Conservation (phyloP, 2,797 vertebrate species). For the Alauda arvensis region DNA sequence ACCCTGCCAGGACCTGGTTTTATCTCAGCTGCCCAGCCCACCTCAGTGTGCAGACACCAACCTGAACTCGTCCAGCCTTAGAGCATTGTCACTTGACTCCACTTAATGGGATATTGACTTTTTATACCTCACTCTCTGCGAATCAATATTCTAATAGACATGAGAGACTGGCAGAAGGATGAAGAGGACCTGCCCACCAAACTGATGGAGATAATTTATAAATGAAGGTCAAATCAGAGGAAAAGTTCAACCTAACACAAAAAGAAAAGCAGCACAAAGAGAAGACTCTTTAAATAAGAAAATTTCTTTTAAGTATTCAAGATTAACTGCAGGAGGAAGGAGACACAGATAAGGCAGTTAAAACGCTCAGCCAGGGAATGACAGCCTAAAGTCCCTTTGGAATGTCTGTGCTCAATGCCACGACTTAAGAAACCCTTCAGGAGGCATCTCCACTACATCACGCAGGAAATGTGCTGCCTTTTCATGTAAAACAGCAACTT, state of each 20-base stretch:
- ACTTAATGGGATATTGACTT: constrained; percentile 9
- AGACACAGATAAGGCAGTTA: background rate
- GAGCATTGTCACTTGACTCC: background rate
- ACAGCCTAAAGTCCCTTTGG: background rate
- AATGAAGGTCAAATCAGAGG: background rate
- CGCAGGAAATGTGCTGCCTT: background rate
- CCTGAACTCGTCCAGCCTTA: background rate
- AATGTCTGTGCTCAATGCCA: background rate
- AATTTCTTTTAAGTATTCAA: background rate
- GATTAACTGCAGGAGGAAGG: background rate
- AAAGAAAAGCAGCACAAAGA: background rate
- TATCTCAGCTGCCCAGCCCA: background rate
- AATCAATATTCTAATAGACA: constrained; percentile 9
- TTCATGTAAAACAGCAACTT: background rate
- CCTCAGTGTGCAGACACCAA: background rate
- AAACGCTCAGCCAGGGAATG: background rate
- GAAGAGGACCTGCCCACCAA: background rate
- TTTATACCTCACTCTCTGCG: background rate
- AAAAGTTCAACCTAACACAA: background rate
- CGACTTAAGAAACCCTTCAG: background rate
- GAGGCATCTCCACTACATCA: background rate
- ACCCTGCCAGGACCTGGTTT: accelerated
- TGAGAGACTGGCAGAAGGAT: background rate
- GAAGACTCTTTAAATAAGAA: background rate
- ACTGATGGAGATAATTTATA: background rate